Evolutionary conservation across 2,797 vertebrate genomes (phyloP), one percentile per base, ranked within the genome.

Genomic region (Sebastes reedi): DNA sequence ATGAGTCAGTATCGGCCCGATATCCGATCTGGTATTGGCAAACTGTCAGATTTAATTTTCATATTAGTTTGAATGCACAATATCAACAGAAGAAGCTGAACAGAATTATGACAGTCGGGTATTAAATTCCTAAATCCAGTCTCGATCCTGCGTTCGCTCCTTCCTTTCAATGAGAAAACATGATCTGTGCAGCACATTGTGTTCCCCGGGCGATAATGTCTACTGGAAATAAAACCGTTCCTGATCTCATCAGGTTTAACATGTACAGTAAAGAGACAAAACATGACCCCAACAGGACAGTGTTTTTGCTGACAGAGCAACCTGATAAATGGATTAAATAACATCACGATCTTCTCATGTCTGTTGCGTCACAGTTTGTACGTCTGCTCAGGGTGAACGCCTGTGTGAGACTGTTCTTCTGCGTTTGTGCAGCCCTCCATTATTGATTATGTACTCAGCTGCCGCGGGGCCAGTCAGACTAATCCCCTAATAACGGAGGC

Each of bases 361-460:
- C 71, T 80, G 68, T 88, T 90, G n/a, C 56, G 25, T 82, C 80
- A 85, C 77, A 56, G n/a, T 85, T 75, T 80, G 78, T 82, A 56
- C 75, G 79, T 81, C 78, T 82, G 62, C 84, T 84, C 70, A 67
- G 59, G 61, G 20, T 78, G 77, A 80, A 80, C 79, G 82, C 34
- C 78, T 88, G 65, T 75, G 77, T 81, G 87, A 78, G 75, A 56
- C 71, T 58, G 69, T 75, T 72, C 32, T 55, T 85, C 64, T 78
- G 73, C 20, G 18, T 77, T 78, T 89, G 78, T 89, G 79, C 86
- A 81, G 84, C 73, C 77, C 78, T 94, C 87, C 75, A 93, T 95
- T 92, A 93, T 93, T 94, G 90, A 94, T 91, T 62, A 86, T 88
- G 85, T 91, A 64, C 82, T 90, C 79, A 58, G 67, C 81, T 84